Evolutionary conservation across 2,888 invertebrate genomes (phyloP).

Genomic region (Anorthoa munda): DNA sequence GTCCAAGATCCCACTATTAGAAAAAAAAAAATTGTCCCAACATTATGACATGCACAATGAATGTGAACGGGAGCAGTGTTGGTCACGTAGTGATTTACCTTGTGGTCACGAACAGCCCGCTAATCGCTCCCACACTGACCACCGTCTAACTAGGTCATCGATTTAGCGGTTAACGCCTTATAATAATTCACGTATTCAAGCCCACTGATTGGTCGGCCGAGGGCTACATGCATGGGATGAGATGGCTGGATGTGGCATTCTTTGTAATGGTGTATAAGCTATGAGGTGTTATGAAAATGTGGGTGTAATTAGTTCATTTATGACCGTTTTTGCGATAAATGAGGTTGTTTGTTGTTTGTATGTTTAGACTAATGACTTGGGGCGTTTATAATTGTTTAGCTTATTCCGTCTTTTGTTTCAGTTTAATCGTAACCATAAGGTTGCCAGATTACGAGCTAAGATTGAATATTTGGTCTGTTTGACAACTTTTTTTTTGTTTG

Average conservation of each 20-base stretch:
- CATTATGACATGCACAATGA: too few species aligned
- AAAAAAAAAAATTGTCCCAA: too few species aligned
- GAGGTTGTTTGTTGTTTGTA: slow-evolving; percentile 35
- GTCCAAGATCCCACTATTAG: too few species aligned
- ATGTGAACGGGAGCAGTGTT: not conserved
- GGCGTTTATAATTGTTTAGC: slow-evolving; percentile 22
- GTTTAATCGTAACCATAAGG: not conserved
- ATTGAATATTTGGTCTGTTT: not conserved
- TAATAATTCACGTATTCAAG: slow-evolving; percentile 74
- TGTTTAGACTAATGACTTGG: slow-evolving; percentile 28
- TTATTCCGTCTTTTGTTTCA: slow-evolving; percentile 26
- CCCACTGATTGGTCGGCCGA: slow-evolving; percentile 65
- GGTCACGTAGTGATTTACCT: not conserved
- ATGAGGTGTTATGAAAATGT: slow-evolving; percentile 43
- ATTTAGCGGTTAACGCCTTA: slow-evolving; percentile 77
- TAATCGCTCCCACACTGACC: slow-evolving; percentile 40
- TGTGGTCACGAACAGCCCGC: not conserved
- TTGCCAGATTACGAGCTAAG: not conserved
- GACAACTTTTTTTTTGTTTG: too few species aligned
- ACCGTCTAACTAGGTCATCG: slow-evolving; percentile 72
- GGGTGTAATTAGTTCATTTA: slow-evolving; percentile 53
- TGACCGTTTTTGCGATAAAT: slow-evolving; percentile 37
- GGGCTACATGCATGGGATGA: slow-evolving; percentile 56
- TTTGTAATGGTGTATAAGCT: slow-evolving; percentile 43
- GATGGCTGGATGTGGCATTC: slow-evolving; percentile 43